Conservation (phyloP, 2,888 invertebrate species). For the Lepidonotus clava region DNA sequence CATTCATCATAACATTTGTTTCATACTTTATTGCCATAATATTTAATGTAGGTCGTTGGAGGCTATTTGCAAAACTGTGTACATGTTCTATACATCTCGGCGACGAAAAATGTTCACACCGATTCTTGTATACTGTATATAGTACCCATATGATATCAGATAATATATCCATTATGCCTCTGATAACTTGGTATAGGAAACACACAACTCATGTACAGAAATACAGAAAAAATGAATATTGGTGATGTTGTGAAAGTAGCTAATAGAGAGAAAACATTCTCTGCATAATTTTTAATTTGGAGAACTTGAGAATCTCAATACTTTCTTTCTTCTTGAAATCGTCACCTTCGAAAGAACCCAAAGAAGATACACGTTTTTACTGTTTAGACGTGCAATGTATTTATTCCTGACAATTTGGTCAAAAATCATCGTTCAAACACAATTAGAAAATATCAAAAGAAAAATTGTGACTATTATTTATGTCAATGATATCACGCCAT, state of each 20-base stretch:
- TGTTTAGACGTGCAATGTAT: background rate
- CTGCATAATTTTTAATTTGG: background rate
- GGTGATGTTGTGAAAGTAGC: background rate
- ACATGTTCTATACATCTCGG: background rate
- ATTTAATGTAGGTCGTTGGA: background rate
- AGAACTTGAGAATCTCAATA: background rate
- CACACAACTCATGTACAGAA: no score
- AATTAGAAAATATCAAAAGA: constrained; percentile 30
- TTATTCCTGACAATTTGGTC: constrained; percentile 3
- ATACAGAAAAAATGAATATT: no score
- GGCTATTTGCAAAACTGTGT: background rate
- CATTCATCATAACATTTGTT: background rate
- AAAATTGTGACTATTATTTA: constrained; percentile 35
- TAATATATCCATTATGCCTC: background rate
- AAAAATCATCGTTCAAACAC: constrained; percentile 47
- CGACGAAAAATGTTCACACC: background rate
- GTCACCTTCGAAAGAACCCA: background rate
- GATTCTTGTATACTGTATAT: background rate
- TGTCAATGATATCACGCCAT: background rate
- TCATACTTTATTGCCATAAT: constrained; percentile 30
- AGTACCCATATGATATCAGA: background rate
- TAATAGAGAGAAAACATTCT: background rate
- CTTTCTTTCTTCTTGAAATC: background rate
- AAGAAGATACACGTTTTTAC: background rate
- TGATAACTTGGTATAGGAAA: background rate